Evolutionary conservation across 1,140 invertebrate species (phyloP), one percentile per base, ranked within the genome.

Genomic region (Listronotus oregonensis): DNA sequence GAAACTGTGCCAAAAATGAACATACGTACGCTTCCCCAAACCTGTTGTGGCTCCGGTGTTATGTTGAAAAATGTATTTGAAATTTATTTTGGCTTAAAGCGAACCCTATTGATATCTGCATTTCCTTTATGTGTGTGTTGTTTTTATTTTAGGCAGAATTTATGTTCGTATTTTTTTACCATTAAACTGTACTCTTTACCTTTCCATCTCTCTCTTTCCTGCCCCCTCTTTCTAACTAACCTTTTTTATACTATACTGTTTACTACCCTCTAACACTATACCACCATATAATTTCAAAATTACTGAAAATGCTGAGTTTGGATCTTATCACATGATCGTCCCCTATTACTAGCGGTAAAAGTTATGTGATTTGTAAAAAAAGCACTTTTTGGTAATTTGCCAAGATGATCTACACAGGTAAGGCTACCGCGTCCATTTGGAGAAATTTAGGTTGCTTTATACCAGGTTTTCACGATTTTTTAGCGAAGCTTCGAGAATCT

Each of bases 241-340:
- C 47, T 37, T 49, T 3, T 47, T 5, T 46, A n/a, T 59, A 59
- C 46, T 57, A n/a, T 57, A 43, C 54, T 57, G 8, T 57, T 43
- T 39, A 43, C 14, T n/a, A 57, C 40, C 40, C 40, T 27, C 18
- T 57, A 43, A 57, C 54, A 57, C 54, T 57, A 27, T 8, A 27
- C 14, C 3, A 27, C 11, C 4, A n/a, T 14, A 43, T 11, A 6
- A 43, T n/a, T 43, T 43, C 7, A n/a, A 43, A 43, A 14, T 27
- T 27, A 27, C 21, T 27, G 21, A 27, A 27, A 27, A 27, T 27
- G 21, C 21, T 27, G 21, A 27, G 5, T 27, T 27, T 5, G 5
- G 21, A 27, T 27, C 21, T n/a, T n/a, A 5, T 1, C 21, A 27
- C 2, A 5, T 27, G 21, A 27, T 27, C 21, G 1, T 5, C 21